These are phyloP conservation scores for Artibeus lituratus DNA, from an alignment of 2,797 vertebrate species.

Conservation along the genomic window DNA sequence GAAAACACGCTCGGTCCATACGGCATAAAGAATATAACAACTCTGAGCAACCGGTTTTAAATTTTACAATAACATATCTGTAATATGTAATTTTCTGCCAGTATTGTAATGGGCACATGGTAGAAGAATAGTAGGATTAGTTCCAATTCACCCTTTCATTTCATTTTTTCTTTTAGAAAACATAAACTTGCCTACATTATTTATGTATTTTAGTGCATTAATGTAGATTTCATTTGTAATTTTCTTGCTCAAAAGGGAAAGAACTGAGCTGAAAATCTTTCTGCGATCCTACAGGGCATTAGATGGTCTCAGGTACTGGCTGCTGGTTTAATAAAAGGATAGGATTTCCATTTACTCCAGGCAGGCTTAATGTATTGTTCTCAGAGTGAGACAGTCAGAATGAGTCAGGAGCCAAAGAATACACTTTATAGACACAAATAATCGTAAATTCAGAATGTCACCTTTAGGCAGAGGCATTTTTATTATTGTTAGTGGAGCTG, in stretches of 20 bases:
- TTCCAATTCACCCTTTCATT: constrained; percentile 11
- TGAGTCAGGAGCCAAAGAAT: constrained; percentile 96
- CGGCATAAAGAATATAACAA: not conserved
- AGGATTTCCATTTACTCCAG: constrained; percentile 96
- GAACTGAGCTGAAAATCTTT: constrained; percentile 84
- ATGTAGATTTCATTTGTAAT: constrained; percentile 67
- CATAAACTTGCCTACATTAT: constrained; percentile 9
- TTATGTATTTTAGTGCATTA: constrained; percentile 57
- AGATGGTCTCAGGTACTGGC: constrained; percentile 94
- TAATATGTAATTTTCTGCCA: constrained; percentile 34
- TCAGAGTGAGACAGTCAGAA: constrained; percentile 89
- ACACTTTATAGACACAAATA: constrained; percentile 99
- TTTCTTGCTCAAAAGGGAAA: constrained; percentile 69
- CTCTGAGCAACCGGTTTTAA: not conserved
- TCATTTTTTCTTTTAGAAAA: constrained; percentile 42
- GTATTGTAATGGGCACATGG: not conserved
- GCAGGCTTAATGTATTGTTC: constrained; percentile 96
- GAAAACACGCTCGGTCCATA: constrained; percentile 42
- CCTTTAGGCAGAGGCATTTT: constrained; percentile 99
- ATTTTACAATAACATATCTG: constrained; percentile 7
- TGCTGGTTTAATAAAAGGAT: constrained; percentile 95
- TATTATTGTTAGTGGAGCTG: constrained; percentile 99
- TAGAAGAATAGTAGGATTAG: not conserved
- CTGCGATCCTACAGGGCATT: constrained; percentile 88
- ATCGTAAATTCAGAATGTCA: constrained; percentile 99